Evolutionary conservation across 2,797 vertebrate species (phyloP).

Genomic region (Delichon dasypus): DNA sequence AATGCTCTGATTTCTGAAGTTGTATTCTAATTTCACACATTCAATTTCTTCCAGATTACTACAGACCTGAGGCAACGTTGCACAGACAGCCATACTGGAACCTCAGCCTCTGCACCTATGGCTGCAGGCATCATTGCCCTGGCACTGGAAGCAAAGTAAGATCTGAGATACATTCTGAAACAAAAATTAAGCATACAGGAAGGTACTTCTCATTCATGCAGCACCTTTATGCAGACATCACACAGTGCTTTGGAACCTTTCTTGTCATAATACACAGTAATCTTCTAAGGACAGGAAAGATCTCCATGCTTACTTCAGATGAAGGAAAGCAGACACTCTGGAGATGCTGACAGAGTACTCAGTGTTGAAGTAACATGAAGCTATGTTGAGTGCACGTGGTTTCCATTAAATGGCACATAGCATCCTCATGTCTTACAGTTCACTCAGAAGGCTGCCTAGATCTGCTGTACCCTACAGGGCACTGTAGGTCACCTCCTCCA

Average conservation of each 20-base stretch:
- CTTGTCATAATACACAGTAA: background rate
- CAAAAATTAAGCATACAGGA: background rate
- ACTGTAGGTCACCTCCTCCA: background rate
- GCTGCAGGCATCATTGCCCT: conserved; percentile 97
- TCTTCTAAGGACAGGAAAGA: background rate
- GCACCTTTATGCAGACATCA: background rate
- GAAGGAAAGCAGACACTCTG: background rate
- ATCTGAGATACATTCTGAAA: conserved; percentile 42
- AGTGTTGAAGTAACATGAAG: background rate
- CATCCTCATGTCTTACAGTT: background rate
- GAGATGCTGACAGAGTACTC: background rate
- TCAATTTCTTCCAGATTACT: conserved; percentile 86
- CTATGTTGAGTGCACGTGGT: background rate
- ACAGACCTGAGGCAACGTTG: conserved; percentile 97
- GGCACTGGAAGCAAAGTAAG: conserved; percentile 99
- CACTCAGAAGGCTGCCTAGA: background rate
- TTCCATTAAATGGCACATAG: background rate
- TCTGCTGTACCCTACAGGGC: background rate
- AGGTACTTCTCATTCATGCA: background rate
- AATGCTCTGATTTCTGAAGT: conserved; percentile 7
- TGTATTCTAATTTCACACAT: conserved; percentile 25
- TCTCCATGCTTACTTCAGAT: background rate
- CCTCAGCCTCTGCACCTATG: conserved; percentile 97
- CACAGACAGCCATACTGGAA: conserved; percentile 98
- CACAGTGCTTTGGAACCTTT: background rate